These are phyloP conservation scores for Craterocephalus amniculus DNA, from an alignment of 2,797 vertebrate species.

Conservation along the genomic window DNA sequence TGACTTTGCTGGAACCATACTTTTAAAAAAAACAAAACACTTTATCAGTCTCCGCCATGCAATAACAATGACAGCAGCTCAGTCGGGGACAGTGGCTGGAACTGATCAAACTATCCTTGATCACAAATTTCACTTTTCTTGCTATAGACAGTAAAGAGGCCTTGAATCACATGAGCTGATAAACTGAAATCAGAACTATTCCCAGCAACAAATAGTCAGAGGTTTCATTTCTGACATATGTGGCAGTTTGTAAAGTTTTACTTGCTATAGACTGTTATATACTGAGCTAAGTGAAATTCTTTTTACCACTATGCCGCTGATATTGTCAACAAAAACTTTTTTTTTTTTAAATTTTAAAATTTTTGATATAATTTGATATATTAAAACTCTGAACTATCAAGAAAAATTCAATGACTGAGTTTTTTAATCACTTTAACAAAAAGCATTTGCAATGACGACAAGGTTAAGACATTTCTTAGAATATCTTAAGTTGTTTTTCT, in stretches of 20 bases:
- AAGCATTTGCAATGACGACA: too few species aligned
- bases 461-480: too few species aligned
- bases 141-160: neutral
- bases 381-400: neutral
- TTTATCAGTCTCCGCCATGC: too few species aligned
- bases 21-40: neutral
- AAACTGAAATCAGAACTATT: neutral
- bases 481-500: too few species aligned
- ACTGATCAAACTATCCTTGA: neutral
- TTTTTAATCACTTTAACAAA: too few species aligned
- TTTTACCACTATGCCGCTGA: neutral
- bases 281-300: neutral
- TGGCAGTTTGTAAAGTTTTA: neutral
- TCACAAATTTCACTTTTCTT: neutral
- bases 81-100: neutral
- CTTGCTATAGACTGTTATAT: neutral
- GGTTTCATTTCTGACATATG: neutral
- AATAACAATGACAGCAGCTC: neutral
- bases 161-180: neutral
- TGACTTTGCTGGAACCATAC: neutral
- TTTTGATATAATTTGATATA: neutral
- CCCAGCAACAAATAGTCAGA: neutral
- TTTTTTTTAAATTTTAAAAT: too few species aligned
- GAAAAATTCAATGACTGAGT: too few species aligned
- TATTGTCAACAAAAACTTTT: neutral